Percentiles rank a stretch among this genome's conserved stretches.
phyloP scores from a whole-genome alignment of 2,113 vertebrate genomes.

The Mastomys natalensis region DNA sequence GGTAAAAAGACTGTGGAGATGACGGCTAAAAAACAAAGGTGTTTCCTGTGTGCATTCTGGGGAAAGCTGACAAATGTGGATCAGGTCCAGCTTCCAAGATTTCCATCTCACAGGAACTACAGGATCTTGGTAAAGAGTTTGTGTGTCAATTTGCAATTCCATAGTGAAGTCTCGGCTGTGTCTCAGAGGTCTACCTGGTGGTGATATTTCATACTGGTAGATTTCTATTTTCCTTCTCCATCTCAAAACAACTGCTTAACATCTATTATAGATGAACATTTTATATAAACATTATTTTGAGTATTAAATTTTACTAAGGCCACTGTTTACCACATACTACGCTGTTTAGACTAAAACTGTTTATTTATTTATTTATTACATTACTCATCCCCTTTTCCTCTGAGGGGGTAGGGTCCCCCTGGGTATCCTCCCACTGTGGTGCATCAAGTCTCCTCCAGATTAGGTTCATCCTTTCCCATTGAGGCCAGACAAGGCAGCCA shows the following conservation, averaged over 20 bases:
- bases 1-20: not conserved
- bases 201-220: not conserved
- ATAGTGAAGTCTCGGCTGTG: not conserved
- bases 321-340: too few relatives aligned
- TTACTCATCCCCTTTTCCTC: too few relatives aligned
- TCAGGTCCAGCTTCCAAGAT: not conserved
- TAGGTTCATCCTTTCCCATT: too few relatives aligned
- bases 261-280: not conserved
- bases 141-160: not conserved
- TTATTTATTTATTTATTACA: too few relatives aligned
- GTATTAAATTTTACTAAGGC: not conserved
- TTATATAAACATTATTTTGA: not conserved
- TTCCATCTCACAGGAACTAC: not conserved
- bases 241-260: not conserved
- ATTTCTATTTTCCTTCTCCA: not conserved
- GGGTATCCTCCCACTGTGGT: too few relatives aligned
- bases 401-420: too few relatives aligned
- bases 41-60: not conserved
- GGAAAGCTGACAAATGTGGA: not conserved
- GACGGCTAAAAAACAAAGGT: not conserved
- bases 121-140: not conserved
- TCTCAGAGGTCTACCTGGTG: not conserved
- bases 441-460: too few relatives aligned
- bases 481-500: too few relatives aligned
- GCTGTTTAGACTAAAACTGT: too few relatives aligned